Evolutionary conservation across 2,113 vertebrate species (phyloP), one percentile per base, ranked within the genome.

Genomic region (Dipodomys stephensi): DNA sequence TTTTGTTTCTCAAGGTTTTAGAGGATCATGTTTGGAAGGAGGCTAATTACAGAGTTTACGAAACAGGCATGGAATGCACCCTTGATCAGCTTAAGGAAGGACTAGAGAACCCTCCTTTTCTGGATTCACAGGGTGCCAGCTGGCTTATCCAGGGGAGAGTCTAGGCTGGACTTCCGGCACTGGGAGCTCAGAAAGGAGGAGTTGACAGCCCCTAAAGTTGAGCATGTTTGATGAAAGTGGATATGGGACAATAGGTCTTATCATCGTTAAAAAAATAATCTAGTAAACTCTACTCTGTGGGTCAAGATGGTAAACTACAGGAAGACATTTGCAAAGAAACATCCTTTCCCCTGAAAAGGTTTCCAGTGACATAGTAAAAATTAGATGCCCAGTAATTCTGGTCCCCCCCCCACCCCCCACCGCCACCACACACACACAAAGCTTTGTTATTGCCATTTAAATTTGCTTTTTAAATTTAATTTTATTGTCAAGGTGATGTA

Each of bases 31-130:
- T 96, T 93, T 97, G 85, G 95, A 95, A 96, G 85, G 93, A 95
- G 93, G 88, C 92, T 96, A 97, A 96, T 95, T 96, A 92, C 82
- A 96, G 93, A 95, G 88, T 97, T 97, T 96, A 95, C 57, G 93
- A 95, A 97, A 97, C 12, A 92, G 82, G 85, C 94, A 53, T 95
- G 96, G 94, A 97, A 95, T 96, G 96, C 95, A 19, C 65, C 90
- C 76, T 96, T 96, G 95, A 93, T 96, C 93, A 96, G 82, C 90
- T 71, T 93, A 20, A 94, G 82, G 80, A 85, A 96, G 78, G 80
- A 60, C 90, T 57, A 73, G 84, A 95, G 68, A 44, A 39, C 83
- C 67, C 82, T 96, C 74, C 90, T 95, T 91, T 57, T 67, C 93
- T 95, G 90, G 86, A 87, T 87, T 87, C 23, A 68, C 67, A 96